These are phyloP conservation scores for Mechanitis messenoides DNA, from an alignment of 2,888 invertebrate genomes.

Conservation along the genomic window DNA sequence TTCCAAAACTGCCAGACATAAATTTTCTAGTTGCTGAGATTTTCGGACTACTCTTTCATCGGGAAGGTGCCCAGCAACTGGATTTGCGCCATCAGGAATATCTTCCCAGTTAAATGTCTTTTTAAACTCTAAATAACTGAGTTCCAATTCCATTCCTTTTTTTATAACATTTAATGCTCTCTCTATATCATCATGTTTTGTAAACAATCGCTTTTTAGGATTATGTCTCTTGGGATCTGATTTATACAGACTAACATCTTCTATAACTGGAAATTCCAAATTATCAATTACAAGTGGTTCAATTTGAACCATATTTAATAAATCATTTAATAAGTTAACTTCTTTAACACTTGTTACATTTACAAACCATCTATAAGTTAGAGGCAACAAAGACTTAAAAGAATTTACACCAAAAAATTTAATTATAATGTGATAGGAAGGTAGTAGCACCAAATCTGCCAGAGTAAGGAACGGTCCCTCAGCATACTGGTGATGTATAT, in stretches of 20 bases:
- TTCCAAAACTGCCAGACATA: constrained; percentile 84
- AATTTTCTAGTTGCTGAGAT: constrained; percentile 90
- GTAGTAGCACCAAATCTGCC: constrained; percentile 88
- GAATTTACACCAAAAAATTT: constrained; percentile 51
- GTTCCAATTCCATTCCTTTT: constrained; percentile 59
- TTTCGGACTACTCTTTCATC: constrained; percentile 84
- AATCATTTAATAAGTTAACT: constrained; percentile 32
- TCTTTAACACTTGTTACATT: constrained; percentile 43
- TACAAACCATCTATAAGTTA: constrained; percentile 79
- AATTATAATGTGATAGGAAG: constrained; percentile 80
- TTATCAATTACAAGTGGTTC: constrained; percentile 31
- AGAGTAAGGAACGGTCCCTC: constrained; percentile 90
- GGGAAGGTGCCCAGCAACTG: constrained; percentile 87
- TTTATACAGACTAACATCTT: constrained; percentile 83
- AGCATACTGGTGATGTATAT: constrained; percentile 83
- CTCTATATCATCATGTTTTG: constrained; percentile 86
- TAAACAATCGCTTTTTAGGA: constrained; percentile 83
- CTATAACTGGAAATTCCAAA: constrained; percentile 62
- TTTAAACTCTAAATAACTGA: constrained; percentile 45
- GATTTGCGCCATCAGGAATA: constrained; percentile 85
- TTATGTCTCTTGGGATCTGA: constrained; percentile 86
- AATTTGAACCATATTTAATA: constrained; percentile 33
- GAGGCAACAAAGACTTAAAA: constrained; percentile 72
- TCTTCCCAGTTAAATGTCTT: constrained; percentile 79
- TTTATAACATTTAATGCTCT: constrained; percentile 69